phyloP scores from a whole-genome alignment of 2,113 vertebrate genomes.

The Smithornis capensis region DNA sequence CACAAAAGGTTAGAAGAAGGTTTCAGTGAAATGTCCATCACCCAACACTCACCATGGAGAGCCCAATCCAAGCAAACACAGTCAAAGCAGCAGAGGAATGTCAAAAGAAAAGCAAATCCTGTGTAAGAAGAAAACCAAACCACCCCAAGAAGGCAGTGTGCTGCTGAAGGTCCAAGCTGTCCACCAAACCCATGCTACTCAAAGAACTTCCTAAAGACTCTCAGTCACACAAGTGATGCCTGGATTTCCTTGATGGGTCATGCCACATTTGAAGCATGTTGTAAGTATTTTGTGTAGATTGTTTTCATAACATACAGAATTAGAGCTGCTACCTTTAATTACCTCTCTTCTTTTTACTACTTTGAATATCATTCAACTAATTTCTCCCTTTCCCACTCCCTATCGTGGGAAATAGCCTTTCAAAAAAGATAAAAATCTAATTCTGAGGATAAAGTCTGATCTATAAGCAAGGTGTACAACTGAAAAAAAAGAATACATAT shows the following conservation, averaged over 20 bases:
- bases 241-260: not conserved
- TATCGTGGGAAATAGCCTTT: not conserved
- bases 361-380: not conserved
- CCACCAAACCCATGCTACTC: not conserved
- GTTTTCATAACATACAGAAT: not conserved
- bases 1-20: not conserved
- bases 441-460: not conserved
- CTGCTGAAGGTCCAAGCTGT: not conserved
- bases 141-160: fast-evolving
- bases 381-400: not conserved
- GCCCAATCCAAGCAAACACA: not conserved
- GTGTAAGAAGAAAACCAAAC: not conserved
- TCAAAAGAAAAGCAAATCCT: not conserved
- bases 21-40: not conserved
- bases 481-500: not conserved
- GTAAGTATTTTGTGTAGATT: not conserved
- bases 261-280: not conserved
- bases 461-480: not conserved
- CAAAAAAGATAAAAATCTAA: not conserved
- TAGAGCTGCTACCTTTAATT: not conserved
- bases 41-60: not conserved
- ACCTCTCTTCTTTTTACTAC: not conserved
- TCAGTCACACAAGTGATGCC: not conserved
- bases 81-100: not conserved
- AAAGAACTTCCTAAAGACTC: not conserved